Conservation (phyloP, 2,888 invertebrate genomes). For the Loripinus fragilis region DNA sequence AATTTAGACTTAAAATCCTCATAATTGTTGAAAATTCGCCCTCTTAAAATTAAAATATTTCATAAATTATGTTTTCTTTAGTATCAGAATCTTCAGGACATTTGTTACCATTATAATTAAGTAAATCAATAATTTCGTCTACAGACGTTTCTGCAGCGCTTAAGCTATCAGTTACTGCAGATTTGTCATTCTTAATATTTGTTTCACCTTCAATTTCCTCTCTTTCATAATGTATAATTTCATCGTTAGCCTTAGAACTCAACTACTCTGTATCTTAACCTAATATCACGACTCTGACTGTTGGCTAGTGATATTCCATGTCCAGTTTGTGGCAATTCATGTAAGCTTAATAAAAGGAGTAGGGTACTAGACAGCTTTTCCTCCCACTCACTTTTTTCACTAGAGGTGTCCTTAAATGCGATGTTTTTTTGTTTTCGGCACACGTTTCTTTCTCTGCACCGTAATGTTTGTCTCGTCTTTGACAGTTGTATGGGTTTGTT, state of each 20-base stretch:
- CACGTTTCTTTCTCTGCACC: no score
- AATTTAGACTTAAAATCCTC: not conserved
- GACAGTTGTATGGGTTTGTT: no score
- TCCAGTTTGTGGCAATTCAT: no score
- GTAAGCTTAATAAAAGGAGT: no score
- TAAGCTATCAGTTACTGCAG: not conserved
- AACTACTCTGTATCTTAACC: no score
- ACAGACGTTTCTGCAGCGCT: not conserved
- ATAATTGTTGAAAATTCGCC: not conserved
- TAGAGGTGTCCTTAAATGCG: no score
- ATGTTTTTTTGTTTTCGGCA: no score
- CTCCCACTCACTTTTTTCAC: no score
- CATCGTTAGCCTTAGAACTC: not conserved
- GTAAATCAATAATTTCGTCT: conserved; percentile 1
- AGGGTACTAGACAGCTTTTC: no score
- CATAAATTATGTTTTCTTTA: not conserved
- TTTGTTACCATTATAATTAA: not conserved
- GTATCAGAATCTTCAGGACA: not conserved
- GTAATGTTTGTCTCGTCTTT: no score
- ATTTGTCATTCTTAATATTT: not conserved
- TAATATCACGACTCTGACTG: no score
- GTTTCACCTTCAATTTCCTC: not conserved
- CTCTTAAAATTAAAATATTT: not conserved
- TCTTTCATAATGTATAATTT: not conserved
- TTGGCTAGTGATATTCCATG: no score